Evolutionary conservation across 2,888 invertebrate genomes (phyloP).

Genomic region (Idaea biselata): DNA sequence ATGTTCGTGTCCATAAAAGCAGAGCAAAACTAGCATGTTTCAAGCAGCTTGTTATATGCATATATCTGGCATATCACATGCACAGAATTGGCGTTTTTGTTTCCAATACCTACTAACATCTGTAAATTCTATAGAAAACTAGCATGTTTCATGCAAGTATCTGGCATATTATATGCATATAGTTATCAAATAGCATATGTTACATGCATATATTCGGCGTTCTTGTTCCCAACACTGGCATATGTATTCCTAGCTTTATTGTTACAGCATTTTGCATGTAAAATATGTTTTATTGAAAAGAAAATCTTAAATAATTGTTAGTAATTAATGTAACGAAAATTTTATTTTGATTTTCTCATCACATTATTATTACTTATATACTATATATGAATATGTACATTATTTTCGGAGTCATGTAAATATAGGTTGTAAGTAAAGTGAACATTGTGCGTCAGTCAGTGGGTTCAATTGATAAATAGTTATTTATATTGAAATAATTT

Average conservation of each 20-base stretch:
- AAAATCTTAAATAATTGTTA: constrained; percentile 78
- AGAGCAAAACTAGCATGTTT: too few species aligned
- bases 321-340: constrained; percentile 79
- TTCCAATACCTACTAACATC: too few species aligned
- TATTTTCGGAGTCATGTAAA: constrained; percentile 79
- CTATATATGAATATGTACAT: constrained; percentile 67
- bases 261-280: constrained; percentile 74
- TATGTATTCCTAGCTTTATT: constrained; percentile 46
- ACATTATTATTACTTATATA: constrained; percentile 34
- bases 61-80: too few species aligned
- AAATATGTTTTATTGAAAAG: constrained; percentile 77
- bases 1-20: too few species aligned
- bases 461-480: constrained; percentile 51
- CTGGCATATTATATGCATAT: background rate
- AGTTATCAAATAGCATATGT: too few species aligned
- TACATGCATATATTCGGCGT: background rate
- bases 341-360: constrained; percentile 79
- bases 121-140: too few species aligned
- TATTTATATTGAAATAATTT: constrained; percentile 73
- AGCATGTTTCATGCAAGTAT: background rate
- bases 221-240: background rate
- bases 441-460: constrained; percentile 65
- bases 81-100: too few species aligned
- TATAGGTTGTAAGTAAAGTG: constrained; percentile 69
- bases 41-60: too few species aligned